Evolutionary conservation across 2,888 invertebrate species (phyloP), one percentile per base, ranked within the genome.

Genomic region (Phasia obesa): DNA sequence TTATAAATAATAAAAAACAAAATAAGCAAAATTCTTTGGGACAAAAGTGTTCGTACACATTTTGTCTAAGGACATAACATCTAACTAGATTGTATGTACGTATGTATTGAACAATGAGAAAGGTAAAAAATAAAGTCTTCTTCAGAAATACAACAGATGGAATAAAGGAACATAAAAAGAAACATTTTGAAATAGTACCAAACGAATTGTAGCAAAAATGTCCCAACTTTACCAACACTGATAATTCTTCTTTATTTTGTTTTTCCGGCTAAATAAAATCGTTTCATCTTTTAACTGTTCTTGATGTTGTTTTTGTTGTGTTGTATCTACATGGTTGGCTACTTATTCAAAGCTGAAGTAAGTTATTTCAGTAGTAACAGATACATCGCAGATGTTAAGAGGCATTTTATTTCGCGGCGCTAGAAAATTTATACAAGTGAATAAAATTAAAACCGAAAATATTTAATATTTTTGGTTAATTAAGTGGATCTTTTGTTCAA

Each of bases 341-440:
- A 27, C 0, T 35, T 60, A n/a, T 75, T 70, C 23, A 17, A 65
- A 59, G 73, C 42, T 70, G 47, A 78, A 70, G 57, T 60, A 7
- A 42, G 4, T 67, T 25, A 71, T 65, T 70, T 78, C 74, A 78
- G 82, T 83, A 79, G 65, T 83, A 70, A 71, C 78, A 78, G 69
- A 83, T 79, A 79, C 79, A 79, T 65, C 47, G 38, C 65, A 65
- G 65, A 60, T 71, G 75, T 75, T 60, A 27, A 70, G n/a, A 71
- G 13, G 70, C 25, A 31, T 55, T 27, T 38, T 53, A 17, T 23
- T 9, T 7, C 25, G 47, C 35, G 38, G 11, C 60, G n/a, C n/a
- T 60, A 23, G 25, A 2, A 59, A 67, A 49, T 0, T 38, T 13
- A 42, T 0, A 38, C n/a, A 35, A 19, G 19, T 35, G 49, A 4